Evolutionary conservation across 1,140 invertebrate genomes (phyloP), one percentile per base, ranked within the genome.

Genomic region (Holcopasites calliopsidis): DNA sequence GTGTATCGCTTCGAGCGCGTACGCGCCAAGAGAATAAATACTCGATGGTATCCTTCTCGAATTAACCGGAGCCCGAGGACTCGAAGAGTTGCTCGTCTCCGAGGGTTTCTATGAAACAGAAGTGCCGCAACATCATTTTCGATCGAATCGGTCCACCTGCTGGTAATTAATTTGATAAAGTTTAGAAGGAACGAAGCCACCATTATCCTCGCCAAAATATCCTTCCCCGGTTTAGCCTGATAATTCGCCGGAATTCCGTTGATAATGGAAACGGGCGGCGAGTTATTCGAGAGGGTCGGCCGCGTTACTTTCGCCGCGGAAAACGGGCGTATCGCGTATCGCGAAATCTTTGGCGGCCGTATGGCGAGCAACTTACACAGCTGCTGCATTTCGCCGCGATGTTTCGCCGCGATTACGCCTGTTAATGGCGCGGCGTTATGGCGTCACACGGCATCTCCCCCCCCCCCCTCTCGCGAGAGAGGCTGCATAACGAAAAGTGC

Each of bases 381-480:
- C n/a, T 18, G 58, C 42, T 31, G 55, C 79, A 70, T 80, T 79
- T 83, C 54, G 54, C 55, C 26, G 3, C 62, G 58, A 65, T 66
- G 71, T 83, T 82, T 82, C 71, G 74, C 60, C 65, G 86, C 86
- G 87, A 88, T 88, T 88, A 88, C 79, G 79, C 60, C 85, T 80
- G 83, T 86, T 88, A 88, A 87, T 87, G 86, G 86, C 72, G 65
- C 65, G 40, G 78, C 69, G 71, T 82, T 81, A 82, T 68, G 62
- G 70, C 69, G 73, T 73, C 60, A 78, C 68, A 68, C 69, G 52
- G 54, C 52, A 10, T 35, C 3, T 31, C 6, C 18, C 4, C 40
- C 28, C 38, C 13, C 58, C 2, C 49, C 31, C 71, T 50, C 60
- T 61, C 49, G 68, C 16, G 47, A 8, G 38, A 26, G 31, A 26